Percentiles rank a stretch among this genome's conserved stretches.
These are phyloP conservation scores for Yponomeuta malinellus DNA, from an alignment of 2,888 invertebrate genomes.

Conservation along the genomic window DNA sequence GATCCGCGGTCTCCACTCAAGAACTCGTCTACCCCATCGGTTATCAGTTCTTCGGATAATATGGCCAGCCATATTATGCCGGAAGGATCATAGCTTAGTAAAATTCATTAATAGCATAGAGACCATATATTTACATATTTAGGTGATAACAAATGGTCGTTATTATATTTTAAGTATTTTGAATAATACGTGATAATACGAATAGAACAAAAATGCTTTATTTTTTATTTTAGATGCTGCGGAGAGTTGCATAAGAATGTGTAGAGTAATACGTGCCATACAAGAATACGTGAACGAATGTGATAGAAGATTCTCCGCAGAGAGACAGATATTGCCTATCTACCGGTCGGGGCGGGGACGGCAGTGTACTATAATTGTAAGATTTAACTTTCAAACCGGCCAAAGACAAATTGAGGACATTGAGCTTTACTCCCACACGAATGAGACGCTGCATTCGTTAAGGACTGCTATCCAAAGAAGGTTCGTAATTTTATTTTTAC, in stretches of 20 bases:
- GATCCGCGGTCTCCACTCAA: too few species aligned
- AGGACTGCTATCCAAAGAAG: conserved; percentile 85
- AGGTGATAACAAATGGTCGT: not conserved
- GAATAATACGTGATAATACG: not conserved
- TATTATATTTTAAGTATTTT: not conserved
- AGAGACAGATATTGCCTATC: conserved; percentile 91
- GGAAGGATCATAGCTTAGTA: too few species aligned
- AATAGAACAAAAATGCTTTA: not conserved
- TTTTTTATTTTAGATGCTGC: conserved; percentile 43
- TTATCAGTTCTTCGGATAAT: too few species aligned
- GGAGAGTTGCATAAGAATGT: conserved; percentile 81
- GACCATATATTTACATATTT: too few species aligned
- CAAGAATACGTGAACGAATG: conserved; percentile 97
- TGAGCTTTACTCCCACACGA: conserved; percentile 94
- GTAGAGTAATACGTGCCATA: conserved; percentile 93
- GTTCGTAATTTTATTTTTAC: conserved; percentile 28
- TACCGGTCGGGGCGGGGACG: conserved; percentile 94
- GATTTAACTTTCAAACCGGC: conserved; percentile 86
- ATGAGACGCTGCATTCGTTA: conserved; percentile 93
- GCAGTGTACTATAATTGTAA: conserved; percentile 89
- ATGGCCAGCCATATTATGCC: too few species aligned
- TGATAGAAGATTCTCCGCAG: conserved; percentile 90
- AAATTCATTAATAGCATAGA: too few species aligned
- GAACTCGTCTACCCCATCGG: too few species aligned
- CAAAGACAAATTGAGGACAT: conserved; percentile 93